Conservation (phyloP, 2,888 invertebrate species). For the Cyclophora albipunctata region DNA sequence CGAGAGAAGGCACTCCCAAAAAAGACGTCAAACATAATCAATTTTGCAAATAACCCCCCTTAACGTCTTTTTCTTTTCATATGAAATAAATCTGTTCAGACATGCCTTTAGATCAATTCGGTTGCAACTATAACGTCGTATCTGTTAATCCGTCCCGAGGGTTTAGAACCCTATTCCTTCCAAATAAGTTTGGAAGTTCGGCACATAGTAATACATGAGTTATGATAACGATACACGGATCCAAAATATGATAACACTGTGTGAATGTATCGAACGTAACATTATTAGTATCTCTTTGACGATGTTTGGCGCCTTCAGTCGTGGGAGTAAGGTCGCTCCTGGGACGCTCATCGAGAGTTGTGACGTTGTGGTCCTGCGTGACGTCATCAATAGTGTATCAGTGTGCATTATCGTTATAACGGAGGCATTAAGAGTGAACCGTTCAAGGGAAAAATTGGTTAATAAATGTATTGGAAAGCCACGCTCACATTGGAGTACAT, state of each 20-base stretch:
- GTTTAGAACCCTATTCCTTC: slow-evolving; percentile 2
- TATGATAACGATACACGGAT: slow-evolving; percentile 1
- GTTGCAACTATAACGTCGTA: slow-evolving; percentile 10
- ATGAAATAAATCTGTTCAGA: slow-evolving; percentile 57
- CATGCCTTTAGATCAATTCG: slow-evolving; percentile 28
- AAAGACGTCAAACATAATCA: slow-evolving; percentile 69
- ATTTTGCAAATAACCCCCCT: slow-evolving; percentile 66
- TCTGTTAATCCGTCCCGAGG: not conserved
- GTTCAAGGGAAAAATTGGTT: slow-evolving; percentile 70
- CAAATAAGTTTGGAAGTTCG: slow-evolving; percentile 4
- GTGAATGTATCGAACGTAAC: slow-evolving; percentile 62
- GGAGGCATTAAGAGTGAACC: slow-evolving; percentile 58
- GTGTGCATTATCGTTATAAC: slow-evolving; percentile 62
- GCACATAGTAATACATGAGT: not conserved
- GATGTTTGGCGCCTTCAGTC: not conserved
- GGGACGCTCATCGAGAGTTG: slow-evolving; percentile 14
- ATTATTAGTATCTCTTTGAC: slow-evolving; percentile 36
- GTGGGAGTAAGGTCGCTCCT: slow-evolving; percentile 9
- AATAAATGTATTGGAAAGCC: slow-evolving; percentile 49
- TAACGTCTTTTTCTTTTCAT: slow-evolving; percentile 52
- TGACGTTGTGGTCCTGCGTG: slow-evolving; percentile 22
- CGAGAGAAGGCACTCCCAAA: slow-evolving; percentile 52
- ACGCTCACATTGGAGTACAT: slow-evolving; percentile 14
- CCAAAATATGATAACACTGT: slow-evolving; percentile 59
- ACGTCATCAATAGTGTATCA: slow-evolving; percentile 63